phyloP scores from a whole-genome alignment of 2,888 invertebrate species.

The Frankliniella fusca region DNA sequence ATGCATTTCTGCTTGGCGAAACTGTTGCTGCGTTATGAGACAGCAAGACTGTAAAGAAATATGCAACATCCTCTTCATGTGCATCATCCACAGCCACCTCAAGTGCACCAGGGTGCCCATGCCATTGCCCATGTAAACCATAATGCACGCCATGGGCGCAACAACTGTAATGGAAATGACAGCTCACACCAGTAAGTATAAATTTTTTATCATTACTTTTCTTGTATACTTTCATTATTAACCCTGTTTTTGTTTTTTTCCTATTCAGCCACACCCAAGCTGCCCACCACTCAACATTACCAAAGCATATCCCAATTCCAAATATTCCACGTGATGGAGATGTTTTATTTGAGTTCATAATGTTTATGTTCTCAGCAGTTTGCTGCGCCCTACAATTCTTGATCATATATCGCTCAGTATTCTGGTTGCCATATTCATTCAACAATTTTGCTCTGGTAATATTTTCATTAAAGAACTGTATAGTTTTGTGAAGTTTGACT shows the following conservation, averaged over 20 bases:
- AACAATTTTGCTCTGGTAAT: constrained; percentile 80
- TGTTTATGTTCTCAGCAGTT: constrained; percentile 73
- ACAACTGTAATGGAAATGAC: background rate
- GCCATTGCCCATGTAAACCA: constrained; percentile 11
- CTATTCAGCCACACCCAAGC: background rate
- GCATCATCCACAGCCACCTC: constrained; percentile 8
- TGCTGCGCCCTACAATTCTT: constrained; percentile 85
- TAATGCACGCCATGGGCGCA: background rate
- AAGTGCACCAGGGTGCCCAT: background rate
- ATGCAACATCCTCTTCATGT: constrained; percentile 5
- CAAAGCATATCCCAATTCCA: constrained; percentile 79
- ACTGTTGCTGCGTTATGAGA: background rate
- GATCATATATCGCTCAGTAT: constrained; percentile 90
- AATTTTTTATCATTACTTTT: background rate
- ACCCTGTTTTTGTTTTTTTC: background rate
- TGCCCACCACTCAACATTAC: constrained; percentile 42
- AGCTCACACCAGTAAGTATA: background rate
- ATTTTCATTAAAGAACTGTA: background rate
- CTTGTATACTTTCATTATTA: background rate
- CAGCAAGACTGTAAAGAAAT: background rate
- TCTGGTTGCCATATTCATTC: constrained; percentile 95
- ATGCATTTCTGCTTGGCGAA: background rate
- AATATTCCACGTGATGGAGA: constrained; percentile 73
- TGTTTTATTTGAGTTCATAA: constrained; percentile 77
- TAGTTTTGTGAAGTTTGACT: constrained; percentile 31